Base-by-base conservation (phyloP, 1,140 invertebrate genomes). In the Stratiolaelaps scimitus region DNA sequence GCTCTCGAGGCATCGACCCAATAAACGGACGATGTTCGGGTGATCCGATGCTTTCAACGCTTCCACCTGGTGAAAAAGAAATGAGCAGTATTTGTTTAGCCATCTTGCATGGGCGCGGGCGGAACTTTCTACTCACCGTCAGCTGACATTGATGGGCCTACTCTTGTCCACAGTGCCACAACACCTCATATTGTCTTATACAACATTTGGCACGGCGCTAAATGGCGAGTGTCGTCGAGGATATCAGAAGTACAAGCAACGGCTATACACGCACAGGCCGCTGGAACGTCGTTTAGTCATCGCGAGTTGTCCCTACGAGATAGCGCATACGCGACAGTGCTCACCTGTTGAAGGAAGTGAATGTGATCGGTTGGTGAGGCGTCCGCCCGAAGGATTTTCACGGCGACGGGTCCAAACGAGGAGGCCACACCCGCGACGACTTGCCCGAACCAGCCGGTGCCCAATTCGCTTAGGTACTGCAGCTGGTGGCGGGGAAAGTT, bases 401-500 rank as follows among this genome's bases (percentile, higher is more conserved):
- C 84, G 26, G 86, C 80, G 26, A 69, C 69, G 29, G 46, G 20
- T 60, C 53, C 53, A 10, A 60, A 60, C 20, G 53, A 60, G 4
- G 70, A 67, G 0, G 83, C 84, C 71, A 83, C 81, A 28, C 85
- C 84, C 72, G 86, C 83, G 6, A 88, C 81, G 4, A 86, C 84
- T 76, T 85, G 84, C 44, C 88, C 89, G 79, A 90, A 92, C 87
- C 88, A 90, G 26, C 87, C 87, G 71, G 81, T 82, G 5, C 88
- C 87, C 53, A 90, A 80, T 77, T 90, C 87, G 71, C 83, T 81
- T 1, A 89, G 79, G 74, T 89, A 92, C 72, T 88, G 85, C 47
- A 91, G 75, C 71, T 84, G 83, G 69, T 82, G 83, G 69, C 88
- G 79, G 0, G 87, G 84, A 71, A 89, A 85, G 73, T 87, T 83